Evolutionary conservation across 2,113 vertebrate species (phyloP).

Genomic region (Nothocercus julius): DNA sequence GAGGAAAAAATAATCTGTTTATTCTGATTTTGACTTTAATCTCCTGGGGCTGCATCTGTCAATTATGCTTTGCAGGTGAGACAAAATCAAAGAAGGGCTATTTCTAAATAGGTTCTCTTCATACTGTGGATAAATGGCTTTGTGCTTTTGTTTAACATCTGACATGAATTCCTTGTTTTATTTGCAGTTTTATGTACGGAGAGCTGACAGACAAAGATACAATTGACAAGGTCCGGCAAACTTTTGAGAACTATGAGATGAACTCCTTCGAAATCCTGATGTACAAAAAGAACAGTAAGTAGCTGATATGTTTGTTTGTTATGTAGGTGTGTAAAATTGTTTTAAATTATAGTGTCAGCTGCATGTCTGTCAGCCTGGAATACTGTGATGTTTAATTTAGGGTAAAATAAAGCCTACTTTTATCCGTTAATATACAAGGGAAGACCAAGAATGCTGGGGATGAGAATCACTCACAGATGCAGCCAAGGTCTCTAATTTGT

Average conservation of each 20-base stretch:
- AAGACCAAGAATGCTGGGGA: background rate
- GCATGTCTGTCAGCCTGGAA: background rate
- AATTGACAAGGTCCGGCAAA: conserved; percentile 89
- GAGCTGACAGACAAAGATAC: conserved; percentile 95
- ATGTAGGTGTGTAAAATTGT: background rate
- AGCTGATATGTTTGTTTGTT: background rate
- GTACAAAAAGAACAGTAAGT: conserved; percentile 99
- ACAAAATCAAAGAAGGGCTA: background rate
- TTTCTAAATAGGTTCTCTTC: background rate
- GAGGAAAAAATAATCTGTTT: conserved; percentile 36
- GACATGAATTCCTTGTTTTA: conserved; percentile 37
- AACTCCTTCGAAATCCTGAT: conserved; percentile 97
- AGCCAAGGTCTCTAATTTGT: conserved; percentile 2
- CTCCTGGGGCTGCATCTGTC: conserved; percentile 24
- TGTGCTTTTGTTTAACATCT: background rate
- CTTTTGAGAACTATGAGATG: conserved; percentile 95
- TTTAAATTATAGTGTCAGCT: background rate
- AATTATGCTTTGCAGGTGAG: conserved; percentile 43
- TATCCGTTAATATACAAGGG: background rate
- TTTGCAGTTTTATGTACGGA: conserved; percentile 94
- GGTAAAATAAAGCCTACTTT: background rate
- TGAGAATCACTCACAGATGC: conserved; percentile 8
- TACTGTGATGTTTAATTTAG: background rate
- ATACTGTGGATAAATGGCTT: background rate
- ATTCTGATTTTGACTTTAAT: conserved; percentile 31